phyloP scores from a whole-genome alignment of 2,797 vertebrate genomes.

The Urosaurus nigricauda region DNA sequence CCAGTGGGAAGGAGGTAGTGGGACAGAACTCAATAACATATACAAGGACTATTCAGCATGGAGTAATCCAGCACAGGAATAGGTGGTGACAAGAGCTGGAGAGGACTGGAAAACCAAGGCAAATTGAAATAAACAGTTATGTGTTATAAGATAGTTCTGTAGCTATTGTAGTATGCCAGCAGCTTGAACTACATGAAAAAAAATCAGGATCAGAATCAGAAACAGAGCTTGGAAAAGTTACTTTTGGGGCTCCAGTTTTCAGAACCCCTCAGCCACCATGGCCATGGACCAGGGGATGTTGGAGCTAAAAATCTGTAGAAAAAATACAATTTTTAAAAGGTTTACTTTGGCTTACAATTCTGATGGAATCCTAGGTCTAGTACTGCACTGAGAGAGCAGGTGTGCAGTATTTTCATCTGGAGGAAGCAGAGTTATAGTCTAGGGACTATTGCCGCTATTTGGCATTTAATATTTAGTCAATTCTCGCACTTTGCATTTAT shows the following conservation, averaged over 20 bases:
- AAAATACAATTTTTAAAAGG: neutral
- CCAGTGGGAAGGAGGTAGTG: neutral
- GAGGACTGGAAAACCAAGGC: neutral
- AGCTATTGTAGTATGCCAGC: neutral
- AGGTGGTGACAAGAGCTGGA: neutral
- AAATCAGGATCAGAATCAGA: neutral
- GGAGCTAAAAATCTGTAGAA: too few relatives aligned
- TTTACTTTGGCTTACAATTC: neutral
- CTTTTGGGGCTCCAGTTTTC: too few relatives aligned
- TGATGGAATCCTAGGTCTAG: neutral
- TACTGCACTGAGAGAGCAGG: neutral
- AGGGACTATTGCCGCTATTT: neutral
- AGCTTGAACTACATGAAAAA: neutral
- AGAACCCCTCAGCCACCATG: too few relatives aligned
- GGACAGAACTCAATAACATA: neutral
- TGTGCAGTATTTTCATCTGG: neutral
- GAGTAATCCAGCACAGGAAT: neutral
- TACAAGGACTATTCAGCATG: neutral
- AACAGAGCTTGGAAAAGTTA: too few relatives aligned
- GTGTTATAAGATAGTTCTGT: neutral
- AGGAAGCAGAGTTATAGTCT: neutral
- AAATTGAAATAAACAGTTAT: neutral
- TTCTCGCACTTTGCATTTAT: constrained; percentile 1
- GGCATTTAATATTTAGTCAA: neutral
- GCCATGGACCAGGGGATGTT: neutral